Evolutionary conservation across 1,140 invertebrate genomes (phyloP), one percentile per base, ranked within the genome.

Genomic region (Aphis craccivora): DNA sequence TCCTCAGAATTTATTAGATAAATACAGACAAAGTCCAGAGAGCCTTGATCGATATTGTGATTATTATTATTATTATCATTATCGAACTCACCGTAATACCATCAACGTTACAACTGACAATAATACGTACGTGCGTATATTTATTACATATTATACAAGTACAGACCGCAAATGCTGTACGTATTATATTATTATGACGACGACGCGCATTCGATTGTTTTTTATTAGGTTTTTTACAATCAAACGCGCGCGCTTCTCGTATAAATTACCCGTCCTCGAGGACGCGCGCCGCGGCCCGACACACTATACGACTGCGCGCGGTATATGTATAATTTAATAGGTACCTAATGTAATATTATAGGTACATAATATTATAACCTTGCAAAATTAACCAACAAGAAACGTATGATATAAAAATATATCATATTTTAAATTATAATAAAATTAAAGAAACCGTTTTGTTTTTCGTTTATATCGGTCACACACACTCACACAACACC

Each of bases 251-350:
- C 30, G 60, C 60, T 67, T 67, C 60, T 67, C 60, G 60, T 67
- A 67, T 67, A 67, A 67, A n/a, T 67, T 67, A 67, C 60, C 60
- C 60, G 60, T n/a, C 60, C 60, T 67, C 60, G 60, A 67, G 60
- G 60, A 67, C 60, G 60, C 60, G 0, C 30, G 11, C 30, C 30
- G 25, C 30, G 30, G 30, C 30, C 11, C 25, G 30, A n/a, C 60
- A 67, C 60, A 67, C 60, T 14, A 67, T 67, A 67, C 60, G 9
- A 67, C 55, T 9, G 25, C 7, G 25, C 25, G 11, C 4, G 30
- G 60, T 67, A 67, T 30, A 60, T n/a, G n/a, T n/a, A 60, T 60
- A 60, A 60, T 60, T 30, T 60, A 60, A 60, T 60, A 60, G 11
- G 48, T n/a, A n/a, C n/a, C n/a, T n/a, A 40, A 40, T 40, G 37